These are phyloP conservation scores for Chaetodon trifascialis DNA, from an alignment of 2,113 vertebrate genomes.

Conservation along the genomic window DNA sequence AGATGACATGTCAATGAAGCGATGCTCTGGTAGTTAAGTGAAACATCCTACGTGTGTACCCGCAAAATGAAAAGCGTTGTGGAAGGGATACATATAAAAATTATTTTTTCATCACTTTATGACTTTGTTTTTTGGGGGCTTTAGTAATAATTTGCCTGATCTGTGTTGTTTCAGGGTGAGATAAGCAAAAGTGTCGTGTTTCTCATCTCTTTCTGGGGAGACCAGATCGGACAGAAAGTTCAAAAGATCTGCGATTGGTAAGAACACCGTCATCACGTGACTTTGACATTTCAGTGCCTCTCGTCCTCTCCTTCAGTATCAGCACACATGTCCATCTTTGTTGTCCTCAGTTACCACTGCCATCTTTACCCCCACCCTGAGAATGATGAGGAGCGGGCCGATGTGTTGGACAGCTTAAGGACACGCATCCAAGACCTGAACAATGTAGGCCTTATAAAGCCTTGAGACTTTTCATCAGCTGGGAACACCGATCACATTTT, in stretches of 20 bases:
- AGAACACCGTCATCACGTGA: conserved; percentile 52
- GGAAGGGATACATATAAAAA: background rate
- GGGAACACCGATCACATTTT: background rate
- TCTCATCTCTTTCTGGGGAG: conserved; percentile 97
- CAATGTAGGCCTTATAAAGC: conserved; percentile 81
- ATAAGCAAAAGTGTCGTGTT: conserved; percentile 93
- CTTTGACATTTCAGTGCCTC: background rate
- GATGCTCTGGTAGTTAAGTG: background rate
- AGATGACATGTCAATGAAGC: background rate
- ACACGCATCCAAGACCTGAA: conserved; percentile 94
- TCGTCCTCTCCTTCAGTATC: background rate
- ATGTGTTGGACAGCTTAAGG: conserved; percentile 90
- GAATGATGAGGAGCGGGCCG: conserved; percentile 88
- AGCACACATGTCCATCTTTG: background rate
- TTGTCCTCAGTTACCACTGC: conserved; percentile 91
- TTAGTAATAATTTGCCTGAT: background rate
- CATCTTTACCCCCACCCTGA: conserved; percentile 95
- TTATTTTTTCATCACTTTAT: background rate
- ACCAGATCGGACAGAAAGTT: conserved; percentile 97
- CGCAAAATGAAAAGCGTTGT: background rate
- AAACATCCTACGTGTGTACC: background rate
- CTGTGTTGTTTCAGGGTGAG: conserved; percentile 87
- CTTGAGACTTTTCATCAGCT: background rate
- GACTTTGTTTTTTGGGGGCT: background rate
- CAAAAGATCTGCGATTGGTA: conserved; percentile 99